Evolutionary conservation across 2,113 vertebrate species (phyloP), one percentile per base, ranked within the genome.

Genomic region (Suncus etruscus): DNA sequence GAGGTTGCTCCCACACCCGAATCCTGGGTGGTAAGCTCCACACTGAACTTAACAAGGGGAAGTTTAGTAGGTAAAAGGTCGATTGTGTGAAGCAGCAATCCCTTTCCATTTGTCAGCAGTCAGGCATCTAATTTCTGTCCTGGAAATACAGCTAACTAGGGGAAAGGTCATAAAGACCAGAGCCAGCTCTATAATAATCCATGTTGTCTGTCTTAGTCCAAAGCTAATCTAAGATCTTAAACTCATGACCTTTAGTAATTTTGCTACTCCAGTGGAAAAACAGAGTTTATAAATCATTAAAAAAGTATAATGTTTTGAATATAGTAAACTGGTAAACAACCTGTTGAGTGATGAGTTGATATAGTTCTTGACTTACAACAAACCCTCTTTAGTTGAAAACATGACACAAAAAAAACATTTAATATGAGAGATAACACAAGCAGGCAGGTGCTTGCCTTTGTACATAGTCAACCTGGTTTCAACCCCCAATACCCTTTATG

Each of bases 31-130:
- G n/a, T 5, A 5, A 69, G 86, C 25, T 66, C 39, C 73, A 50
- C 27, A 0, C 29, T 11, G 5, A 11, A 76, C 72, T 72, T 75
- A n/a, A 86, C 82, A 72, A n/a, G 75, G 75, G 54, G 92, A 95
- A 95, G 96, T 95, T 95, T 93, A 96, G 94, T 96, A 78, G 96
- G 96, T 95, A 90, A 96, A 95, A 65, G 95, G 94, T 96, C 93
- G 88, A 16, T 1, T 90, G 66, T 16, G 1, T 16, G 1, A 10
- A 10, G 11, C 76, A 1, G 27, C 27, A 29, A 48, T 61, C 77
- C 39, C 69, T 95, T 93, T 95, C 88, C 90, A 8, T 63, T 79
- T 24, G 39, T 94, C 86, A 93, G 72, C 89, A 77, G 29, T 18
- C 73, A 16, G 29, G 70, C 91, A 77, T 93, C 79, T 86, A 15